Conservation (phyloP, 2,888 invertebrate genomes). For the Amiota communis region DNA sequence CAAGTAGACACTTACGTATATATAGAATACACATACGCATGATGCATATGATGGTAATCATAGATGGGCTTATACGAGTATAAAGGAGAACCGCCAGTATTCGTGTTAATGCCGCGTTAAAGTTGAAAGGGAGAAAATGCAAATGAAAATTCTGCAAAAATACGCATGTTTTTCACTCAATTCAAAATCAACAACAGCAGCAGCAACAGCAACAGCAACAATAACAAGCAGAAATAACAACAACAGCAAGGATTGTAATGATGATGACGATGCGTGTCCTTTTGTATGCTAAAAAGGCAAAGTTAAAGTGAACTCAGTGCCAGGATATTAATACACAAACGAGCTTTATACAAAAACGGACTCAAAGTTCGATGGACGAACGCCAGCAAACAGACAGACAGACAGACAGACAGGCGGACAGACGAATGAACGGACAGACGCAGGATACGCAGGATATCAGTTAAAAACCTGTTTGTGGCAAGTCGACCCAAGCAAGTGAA, state of each 20-base stretch:
- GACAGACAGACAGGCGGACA: neutral
- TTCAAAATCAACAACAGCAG: neutral
- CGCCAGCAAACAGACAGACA: constrained; percentile 12
- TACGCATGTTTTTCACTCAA: constrained; percentile 39
- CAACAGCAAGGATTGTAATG: neutral
- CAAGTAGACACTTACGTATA: too few species aligned
- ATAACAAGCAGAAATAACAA: too few species aligned
- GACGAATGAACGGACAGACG: constrained; percentile 21
- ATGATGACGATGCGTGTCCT: constrained; percentile 14
- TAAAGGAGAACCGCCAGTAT: constrained; percentile 18
- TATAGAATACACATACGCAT: neutral
- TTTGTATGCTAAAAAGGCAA: constrained; percentile 13
- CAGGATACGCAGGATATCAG: constrained; percentile 41
- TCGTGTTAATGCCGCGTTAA: constrained; percentile 30
- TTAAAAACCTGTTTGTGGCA: constrained; percentile 50
- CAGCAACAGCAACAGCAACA: too few species aligned
- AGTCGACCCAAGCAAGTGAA: constrained; percentile 17
- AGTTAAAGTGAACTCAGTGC: neutral
- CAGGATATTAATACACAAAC: constrained; percentile 8
- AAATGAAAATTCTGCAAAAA: constrained; percentile 42
- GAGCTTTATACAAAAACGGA: neutral
- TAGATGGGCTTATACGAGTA: too few species aligned
- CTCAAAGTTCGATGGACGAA: too few species aligned
- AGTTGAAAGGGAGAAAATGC: constrained; percentile 39
- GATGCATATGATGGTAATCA: neutral